Evolutionary conservation across 2,888 invertebrate genomes (phyloP).

Genomic region (Chymomyza procnemis): DNA sequence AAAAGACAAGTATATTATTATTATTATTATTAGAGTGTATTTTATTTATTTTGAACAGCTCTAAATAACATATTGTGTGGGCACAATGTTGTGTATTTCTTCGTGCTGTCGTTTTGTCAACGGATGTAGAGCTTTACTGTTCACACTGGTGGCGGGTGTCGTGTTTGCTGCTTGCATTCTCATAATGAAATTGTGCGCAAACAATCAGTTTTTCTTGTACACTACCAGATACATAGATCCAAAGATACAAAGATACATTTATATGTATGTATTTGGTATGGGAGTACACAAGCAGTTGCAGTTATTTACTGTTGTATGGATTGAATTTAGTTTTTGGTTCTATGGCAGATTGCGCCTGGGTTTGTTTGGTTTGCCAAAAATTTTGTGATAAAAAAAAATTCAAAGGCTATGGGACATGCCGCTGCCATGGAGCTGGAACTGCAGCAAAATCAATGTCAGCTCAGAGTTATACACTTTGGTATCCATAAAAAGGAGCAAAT

Average conservation of each 20-base stretch:
- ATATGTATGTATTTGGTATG: not conserved
- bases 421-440: too few relatives aligned
- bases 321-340: not conserved
- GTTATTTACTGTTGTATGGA: not conserved
- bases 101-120: constrained; percentile 23
- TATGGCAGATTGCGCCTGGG: not conserved
- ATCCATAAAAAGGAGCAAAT: not conserved
- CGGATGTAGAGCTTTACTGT: constrained; percentile 34
- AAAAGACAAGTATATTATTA: constrained; percentile 52
- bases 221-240: not conserved
- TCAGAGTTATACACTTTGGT: not conserved
- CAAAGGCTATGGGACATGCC: not conserved
- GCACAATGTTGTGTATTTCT: constrained; percentile 50
- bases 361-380: not conserved
- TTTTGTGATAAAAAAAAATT: not conserved
- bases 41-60: constrained; percentile 14
- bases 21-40: constrained; percentile 38
- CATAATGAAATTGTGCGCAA: constrained; percentile 57
- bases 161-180: constrained; percentile 33
- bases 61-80: constrained; percentile 63
- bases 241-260: too few relatives aligned
- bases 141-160: constrained; percentile 1
- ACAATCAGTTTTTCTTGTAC: constrained; percentile 38
- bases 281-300: not conserved
- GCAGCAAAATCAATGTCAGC: not conserved